These are phyloP conservation scores for Anhinga anhinga DNA, from an alignment of 2,113 vertebrate genomes.

Conservation along the genomic window DNA sequence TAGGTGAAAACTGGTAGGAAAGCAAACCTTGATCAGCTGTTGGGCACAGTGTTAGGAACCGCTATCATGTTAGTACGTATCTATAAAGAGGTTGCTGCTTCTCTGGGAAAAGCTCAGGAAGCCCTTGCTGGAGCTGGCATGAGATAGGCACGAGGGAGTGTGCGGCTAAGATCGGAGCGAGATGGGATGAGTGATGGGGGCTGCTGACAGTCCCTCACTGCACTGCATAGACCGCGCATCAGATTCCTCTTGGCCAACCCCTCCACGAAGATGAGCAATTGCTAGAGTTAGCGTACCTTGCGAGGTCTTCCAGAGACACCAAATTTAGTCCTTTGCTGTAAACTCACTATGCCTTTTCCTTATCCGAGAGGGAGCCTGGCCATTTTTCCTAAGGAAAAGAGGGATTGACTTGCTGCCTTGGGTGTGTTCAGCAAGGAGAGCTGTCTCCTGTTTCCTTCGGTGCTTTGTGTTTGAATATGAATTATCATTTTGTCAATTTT, in stretches of 20 bases:
- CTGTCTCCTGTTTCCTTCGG: not conserved
- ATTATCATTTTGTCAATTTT: not conserved
- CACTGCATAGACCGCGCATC: fast-evolving
- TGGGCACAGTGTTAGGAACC: not conserved
- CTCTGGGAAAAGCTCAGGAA: not conserved
- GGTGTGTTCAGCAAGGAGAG: not conserved
- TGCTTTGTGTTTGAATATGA: not conserved
- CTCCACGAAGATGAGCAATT: not conserved
- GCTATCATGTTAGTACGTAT: not conserved
- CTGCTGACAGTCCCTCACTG: not conserved
- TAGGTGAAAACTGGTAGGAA: not conserved
- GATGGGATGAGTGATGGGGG: not conserved
- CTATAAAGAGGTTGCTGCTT: not conserved
- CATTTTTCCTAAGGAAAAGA: not conserved
- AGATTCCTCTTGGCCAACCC: not conserved
- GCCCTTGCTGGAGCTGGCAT: not conserved
- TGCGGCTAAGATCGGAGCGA: not conserved
- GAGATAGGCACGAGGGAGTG: fast-evolving
- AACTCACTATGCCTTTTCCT: not conserved
- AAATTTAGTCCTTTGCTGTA: not conserved
- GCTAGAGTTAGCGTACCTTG: not conserved
- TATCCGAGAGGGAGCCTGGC: not conserved
- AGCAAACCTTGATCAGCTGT: not conserved
- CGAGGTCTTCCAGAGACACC: not conserved
- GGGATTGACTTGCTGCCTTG: not conserved